Percentiles rank a stretch among this genome's conserved stretches.
Conservation (phyloP, 2,113 vertebrate genomes). For the Scophthalmus maximus region DNA sequence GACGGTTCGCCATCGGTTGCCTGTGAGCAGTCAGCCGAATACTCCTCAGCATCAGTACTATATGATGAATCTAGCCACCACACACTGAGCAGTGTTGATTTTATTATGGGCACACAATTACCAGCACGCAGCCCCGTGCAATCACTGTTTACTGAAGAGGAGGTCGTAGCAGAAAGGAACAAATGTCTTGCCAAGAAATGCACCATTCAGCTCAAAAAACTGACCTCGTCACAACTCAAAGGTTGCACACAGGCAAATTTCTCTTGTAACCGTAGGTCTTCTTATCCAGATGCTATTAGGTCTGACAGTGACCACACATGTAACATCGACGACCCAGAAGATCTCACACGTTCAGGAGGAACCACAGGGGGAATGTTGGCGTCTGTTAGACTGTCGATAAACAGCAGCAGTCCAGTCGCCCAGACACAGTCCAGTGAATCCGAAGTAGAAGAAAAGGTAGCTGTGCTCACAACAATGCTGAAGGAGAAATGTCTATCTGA, state of each 20-base stretch:
- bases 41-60: too few species aligned
- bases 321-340: background rate
- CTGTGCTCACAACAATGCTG: background rate
- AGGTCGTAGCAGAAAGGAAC: background rate
- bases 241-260: background rate
- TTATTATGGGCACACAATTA: slow-evolving; percentile 5
- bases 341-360: background rate
- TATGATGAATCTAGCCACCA: background rate
- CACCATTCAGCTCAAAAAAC: slow-evolving; percentile 3
- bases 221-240: background rate
- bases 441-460: background rate
- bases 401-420: background rate
- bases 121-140: background rate
- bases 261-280: background rate
- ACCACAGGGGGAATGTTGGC: background rate
- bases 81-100: slow-evolving; percentile 17
- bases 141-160: background rate
- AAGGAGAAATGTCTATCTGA: slow-evolving; percentile 38
- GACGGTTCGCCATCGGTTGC: slow-evolving; percentile 6
- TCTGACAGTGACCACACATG: background rate
- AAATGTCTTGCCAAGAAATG: slow-evolving; percentile 10
- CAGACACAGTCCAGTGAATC: background rate
- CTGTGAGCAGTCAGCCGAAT: background rate
- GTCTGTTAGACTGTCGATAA: background rate
- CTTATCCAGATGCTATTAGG: background rate